A percentile compares a stretch with the other conserved stretches of the same genome.
Conservation (phyloP, 1,140 invertebrate species). For the Lepidurus couesii region DNA sequence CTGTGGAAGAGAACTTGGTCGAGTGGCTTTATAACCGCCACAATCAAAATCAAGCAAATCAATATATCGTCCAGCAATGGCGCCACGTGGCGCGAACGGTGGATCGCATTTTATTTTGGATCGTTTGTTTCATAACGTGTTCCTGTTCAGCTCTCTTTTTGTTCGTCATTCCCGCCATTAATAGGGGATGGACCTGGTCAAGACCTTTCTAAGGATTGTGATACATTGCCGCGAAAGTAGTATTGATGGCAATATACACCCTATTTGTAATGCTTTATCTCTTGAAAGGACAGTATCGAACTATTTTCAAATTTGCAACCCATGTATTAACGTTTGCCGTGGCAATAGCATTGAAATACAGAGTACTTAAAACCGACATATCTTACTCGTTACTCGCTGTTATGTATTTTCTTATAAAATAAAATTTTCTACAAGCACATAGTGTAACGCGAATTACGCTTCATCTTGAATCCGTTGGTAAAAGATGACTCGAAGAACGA, state of each 20-base stretch:
- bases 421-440: too few relatives aligned
- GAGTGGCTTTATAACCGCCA: slow-evolving; percentile 33
- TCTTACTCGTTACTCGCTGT: too few relatives aligned
- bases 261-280: slow-evolving; percentile 2
- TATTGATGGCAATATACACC: not conserved
- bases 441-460: too few relatives aligned
- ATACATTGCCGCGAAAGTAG: not conserved
- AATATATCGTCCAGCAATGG: slow-evolving; percentile 51
- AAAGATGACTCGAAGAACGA: too few relatives aligned
- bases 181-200: slow-evolving; percentile 39
- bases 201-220: slow-evolving; percentile 10
- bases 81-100: slow-evolving; percentile 51
- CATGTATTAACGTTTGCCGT: not conserved
- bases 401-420: too few relatives aligned
- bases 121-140: slow-evolving; percentile 52
- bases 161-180: slow-evolving; percentile 47
- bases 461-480: too few relatives aligned
- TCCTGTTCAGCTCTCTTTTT: slow-evolving; percentile 50
- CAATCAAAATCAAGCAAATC: slow-evolving; percentile 37
- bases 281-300: not conserved
- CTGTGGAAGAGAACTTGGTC: slow-evolving; percentile 5
- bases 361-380: not conserved
- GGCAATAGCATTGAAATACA: not conserved
- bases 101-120: slow-evolving; percentile 55
- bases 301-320: not conserved